Percentiles rank a stretch among this genome's conserved stretches.
phyloP scores from a whole-genome alignment of 2,113 vertebrate genomes.

The Tiliqua scincoides region DNA sequence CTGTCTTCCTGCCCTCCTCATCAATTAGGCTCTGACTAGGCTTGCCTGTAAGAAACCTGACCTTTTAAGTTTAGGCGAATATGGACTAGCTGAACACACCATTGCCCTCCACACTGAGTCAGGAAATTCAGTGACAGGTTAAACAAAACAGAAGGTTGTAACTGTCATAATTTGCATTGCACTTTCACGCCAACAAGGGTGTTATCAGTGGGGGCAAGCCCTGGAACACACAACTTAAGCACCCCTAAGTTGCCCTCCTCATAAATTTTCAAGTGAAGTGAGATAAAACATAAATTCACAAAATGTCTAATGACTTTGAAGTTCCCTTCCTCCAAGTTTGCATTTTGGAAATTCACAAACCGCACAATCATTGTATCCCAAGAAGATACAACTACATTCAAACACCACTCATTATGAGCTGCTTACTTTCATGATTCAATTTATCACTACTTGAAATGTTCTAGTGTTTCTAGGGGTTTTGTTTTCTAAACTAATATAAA shows the following conservation, averaged over 20 bases:
- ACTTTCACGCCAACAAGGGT: constrained; percentile 90
- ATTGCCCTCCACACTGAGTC: constrained; percentile 82
- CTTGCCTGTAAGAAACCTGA: constrained; percentile 86
- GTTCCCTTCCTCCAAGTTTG: constrained; percentile 71
- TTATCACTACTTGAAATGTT: neutral
- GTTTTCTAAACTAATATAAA: neutral
- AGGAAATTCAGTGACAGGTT: constrained; percentile 89
- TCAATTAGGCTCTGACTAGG: constrained; percentile 87
- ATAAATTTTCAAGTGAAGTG: constrained; percentile 85
- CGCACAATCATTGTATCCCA: constrained; percentile 56
- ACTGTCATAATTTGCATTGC: constrained; percentile 90
- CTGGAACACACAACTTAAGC: constrained; percentile 84
- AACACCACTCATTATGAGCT: constrained; percentile 38
- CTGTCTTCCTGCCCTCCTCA: constrained; percentile 87
- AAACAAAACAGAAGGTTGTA: constrained; percentile 92
- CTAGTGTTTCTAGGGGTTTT: neutral
- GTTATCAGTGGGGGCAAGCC: constrained; percentile 90
- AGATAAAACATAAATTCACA: constrained; percentile 85
- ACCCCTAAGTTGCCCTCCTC: constrained; percentile 80
- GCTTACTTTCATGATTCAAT: constrained; percentile 1
- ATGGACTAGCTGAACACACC: constrained; percentile 84
- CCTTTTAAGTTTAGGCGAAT: constrained; percentile 87
- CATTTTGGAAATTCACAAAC: constrained; percentile 66
- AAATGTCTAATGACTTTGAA: constrained; percentile 72
- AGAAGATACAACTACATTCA: constrained; percentile 22